Evolutionary conservation across 2,888 invertebrate genomes (phyloP), one percentile per base, ranked within the genome.

Genomic region (Ferdinandea cuprea): DNA sequence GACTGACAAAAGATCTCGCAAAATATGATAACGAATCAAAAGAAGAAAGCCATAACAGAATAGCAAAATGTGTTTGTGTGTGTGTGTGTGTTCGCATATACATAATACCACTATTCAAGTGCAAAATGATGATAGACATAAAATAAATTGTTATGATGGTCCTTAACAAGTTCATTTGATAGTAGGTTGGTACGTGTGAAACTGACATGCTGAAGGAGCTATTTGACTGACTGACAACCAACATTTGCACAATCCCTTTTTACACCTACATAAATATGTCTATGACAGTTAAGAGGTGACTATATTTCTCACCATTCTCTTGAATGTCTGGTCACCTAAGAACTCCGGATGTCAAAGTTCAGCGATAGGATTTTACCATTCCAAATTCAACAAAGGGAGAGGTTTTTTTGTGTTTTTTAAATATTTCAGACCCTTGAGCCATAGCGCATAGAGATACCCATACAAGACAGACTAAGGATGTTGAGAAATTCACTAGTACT

Each of bases 41-140:
- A 28, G 9, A 42, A 40, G 9, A 21, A 56, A 52, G 48, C 17
- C 9, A n/a, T n/a, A 13, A 50, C 37, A 32, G 44, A 40, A 28
- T 9, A n/a, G 8, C 3, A 15, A 37, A 61, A 25, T 44, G 32
- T 72, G 21, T 72, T 76, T 68, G 52, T 30, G 52, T n/a, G n/a
- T n/a, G n/a, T n/a, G n/a, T n/a, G n/a, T n/a, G n/a, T n/a, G n/a
- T n/a, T n/a, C n/a, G n/a, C n/a, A n/a, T n/a, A n/a, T n/a, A n/a
- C n/a, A n/a, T n/a, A n/a, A n/a, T n/a, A n/a, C n/a, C 13, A 37
- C 37, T 87, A 87, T 88, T 89, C 86, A 86, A 86, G 86, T 88
- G 87, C 87, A 85, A 87, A 86, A 85, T 83, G 86, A 86, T 86
- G 86, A 86, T 85, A 86, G 86, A 86, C 86, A 86, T 86, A 86